Conservation (phyloP, 2,113 vertebrate genomes). For the Cygnus atratus region DNA sequence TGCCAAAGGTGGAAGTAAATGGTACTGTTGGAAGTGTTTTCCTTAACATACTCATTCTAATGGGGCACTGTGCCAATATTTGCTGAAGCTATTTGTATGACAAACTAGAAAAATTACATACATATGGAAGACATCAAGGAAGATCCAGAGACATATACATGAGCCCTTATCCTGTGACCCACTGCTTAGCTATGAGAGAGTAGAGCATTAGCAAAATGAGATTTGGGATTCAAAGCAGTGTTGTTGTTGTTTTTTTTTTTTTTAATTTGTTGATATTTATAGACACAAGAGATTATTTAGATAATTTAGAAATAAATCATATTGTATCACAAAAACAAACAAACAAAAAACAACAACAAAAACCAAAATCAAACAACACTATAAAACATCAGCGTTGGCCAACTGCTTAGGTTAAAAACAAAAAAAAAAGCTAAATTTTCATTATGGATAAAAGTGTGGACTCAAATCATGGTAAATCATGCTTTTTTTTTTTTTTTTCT, state of each 20-base stretch:
- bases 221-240: background rate
- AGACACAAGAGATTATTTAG: background rate
- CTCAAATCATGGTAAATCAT: background rate
- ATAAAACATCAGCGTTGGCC: background rate
- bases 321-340: background rate
- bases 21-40: background rate
- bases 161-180: background rate
- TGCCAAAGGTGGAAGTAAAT: background rate
- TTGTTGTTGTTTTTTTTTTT: background rate
- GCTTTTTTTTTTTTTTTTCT: background rate
- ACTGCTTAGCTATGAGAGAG: background rate
- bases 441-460: background rate
- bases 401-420: background rate
- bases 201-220: background rate
- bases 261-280: background rate
- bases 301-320: background rate
- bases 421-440: background rate
- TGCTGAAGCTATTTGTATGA: background rate
- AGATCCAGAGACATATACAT: background rate
- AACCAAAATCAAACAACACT: no score
- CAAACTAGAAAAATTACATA: background rate
- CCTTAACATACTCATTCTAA: background rate
- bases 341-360: no score
- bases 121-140: background rate
- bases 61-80: background rate